Evolutionary conservation across 2,113 vertebrate genomes (phyloP).

Genomic region (Menidia beryllina): DNA sequence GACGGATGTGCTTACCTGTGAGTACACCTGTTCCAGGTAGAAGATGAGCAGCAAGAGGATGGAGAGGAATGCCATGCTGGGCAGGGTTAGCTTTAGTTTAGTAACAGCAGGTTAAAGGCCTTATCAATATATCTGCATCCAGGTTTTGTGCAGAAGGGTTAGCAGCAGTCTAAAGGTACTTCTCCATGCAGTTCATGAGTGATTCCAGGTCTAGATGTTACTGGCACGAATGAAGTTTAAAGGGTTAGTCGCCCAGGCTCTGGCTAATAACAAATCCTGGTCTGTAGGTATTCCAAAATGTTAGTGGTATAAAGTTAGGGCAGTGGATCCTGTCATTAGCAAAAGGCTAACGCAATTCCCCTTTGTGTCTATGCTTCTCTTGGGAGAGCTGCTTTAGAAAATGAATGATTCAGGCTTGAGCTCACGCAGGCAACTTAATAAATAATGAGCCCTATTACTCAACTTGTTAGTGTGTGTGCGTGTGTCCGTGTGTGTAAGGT

Average conservation of each 20-base stretch:
- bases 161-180: constrained; percentile 47
- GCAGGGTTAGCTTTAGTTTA: constrained; percentile 46
- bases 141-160: constrained; percentile 30
- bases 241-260: constrained; percentile 41
- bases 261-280: constrained; percentile 4
- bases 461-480: constrained; percentile 76
- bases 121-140: constrained; percentile 39
- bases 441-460: constrained; percentile 93
- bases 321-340: constrained; percentile 54
- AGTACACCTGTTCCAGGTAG: constrained; percentile 40
- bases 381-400: constrained; percentile 75
- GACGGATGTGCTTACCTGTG: constrained; percentile 79
- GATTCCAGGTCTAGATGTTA: constrained; percentile 43
- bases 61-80: constrained; percentile 69
- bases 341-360: constrained; percentile 54
- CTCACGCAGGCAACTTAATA: constrained; percentile 91
- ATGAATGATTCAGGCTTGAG: constrained; percentile 94
- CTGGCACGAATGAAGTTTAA: constrained; percentile 37
- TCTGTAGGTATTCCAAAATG: constrained; percentile 58
- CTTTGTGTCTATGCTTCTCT: constrained; percentile 46
- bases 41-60: constrained; percentile 61
- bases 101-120: constrained; percentile 51
- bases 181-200: constrained; percentile 20
- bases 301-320: constrained; percentile 14
- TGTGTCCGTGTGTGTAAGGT: constrained; percentile 79